A percentile compares a stretch with the other conserved stretches of the same genome.
These are phyloP conservation scores for Osmoderma eremita DNA, from an alignment of 2,888 invertebrate species.

Conservation along the genomic window DNA sequence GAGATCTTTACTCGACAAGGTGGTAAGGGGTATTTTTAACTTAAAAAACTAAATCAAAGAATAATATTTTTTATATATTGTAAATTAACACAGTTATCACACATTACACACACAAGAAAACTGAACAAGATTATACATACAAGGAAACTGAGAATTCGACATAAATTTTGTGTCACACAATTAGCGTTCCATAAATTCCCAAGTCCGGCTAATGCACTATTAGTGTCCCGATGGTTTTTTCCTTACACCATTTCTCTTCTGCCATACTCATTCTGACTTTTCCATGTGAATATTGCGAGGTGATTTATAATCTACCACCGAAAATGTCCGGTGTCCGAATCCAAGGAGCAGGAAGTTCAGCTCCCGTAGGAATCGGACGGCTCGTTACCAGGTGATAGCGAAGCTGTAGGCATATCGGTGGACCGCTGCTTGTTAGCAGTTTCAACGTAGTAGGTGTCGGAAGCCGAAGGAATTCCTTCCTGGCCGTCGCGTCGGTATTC, in stretches of 20 bases:
- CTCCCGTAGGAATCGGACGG: slow-evolving; percentile 15
- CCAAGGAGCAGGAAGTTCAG: slow-evolving; percentile 20
- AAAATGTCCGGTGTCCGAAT: slow-evolving; percentile 23
- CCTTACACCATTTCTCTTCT: no score
- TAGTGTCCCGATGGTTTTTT: neutral
- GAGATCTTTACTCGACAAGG: no score
- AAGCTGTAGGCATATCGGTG: slow-evolving; percentile 32
- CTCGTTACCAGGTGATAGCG: slow-evolving; percentile 14
- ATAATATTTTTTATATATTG: no score
- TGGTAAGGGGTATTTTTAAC: no score
- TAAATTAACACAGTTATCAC: no score
- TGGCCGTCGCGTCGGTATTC: neutral
- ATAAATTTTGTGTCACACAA: slow-evolving; percentile 11
- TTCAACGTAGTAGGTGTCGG: slow-evolving; percentile 46
- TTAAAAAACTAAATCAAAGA: no score
- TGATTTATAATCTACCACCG: slow-evolving; percentile 19
- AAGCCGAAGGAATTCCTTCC: slow-evolving; percentile 39
- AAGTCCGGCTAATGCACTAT: slow-evolving; percentile 19
- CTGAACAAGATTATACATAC: no score
- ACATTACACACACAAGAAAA: no score
- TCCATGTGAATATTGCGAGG: neutral
- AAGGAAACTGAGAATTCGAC: neutral
- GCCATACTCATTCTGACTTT: neutral
- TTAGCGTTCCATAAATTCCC: slow-evolving; percentile 25
- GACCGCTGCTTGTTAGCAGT: slow-evolving; percentile 48